Conservation (phyloP, 2,888 invertebrate genomes). For the Oegoconia quadripuncta region DNA sequence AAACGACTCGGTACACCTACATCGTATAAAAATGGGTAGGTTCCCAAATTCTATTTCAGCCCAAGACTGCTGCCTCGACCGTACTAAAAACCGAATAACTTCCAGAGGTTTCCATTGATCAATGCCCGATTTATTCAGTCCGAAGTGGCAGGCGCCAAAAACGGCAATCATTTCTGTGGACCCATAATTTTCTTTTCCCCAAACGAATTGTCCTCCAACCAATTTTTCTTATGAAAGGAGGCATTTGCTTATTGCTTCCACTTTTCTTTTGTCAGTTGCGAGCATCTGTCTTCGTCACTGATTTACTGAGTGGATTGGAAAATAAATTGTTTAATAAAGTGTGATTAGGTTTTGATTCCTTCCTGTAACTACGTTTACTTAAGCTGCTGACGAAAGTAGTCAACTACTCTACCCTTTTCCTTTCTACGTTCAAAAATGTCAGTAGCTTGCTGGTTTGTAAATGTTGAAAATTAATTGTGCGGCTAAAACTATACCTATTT, state of each 20-base stretch:
- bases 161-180: constrained; percentile 48
- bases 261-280: constrained; percentile 54
- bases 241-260: constrained; percentile 69
- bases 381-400: too few species aligned
- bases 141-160: constrained; percentile 27
- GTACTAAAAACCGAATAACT: constrained; percentile 1
- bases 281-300: constrained; percentile 56
- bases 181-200: constrained; percentile 43
- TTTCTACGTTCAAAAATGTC: too few species aligned
- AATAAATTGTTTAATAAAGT: constrained; percentile 29
- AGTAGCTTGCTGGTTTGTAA: too few species aligned
- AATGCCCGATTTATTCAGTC: constrained; percentile 33
- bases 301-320: constrained; percentile 45
- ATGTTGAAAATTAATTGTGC: too few species aligned
- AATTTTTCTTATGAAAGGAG: constrained; percentile 70
- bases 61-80: background rate
- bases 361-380: too few species aligned
- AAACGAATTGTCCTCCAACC: constrained; percentile 62
- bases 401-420: too few species aligned
- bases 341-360: too few species aligned
- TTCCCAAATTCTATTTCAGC: background rate
- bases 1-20: too few species aligned
- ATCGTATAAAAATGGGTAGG: too few species aligned
- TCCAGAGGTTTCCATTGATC: constrained; percentile 9
- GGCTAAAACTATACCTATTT: too few species aligned